These are phyloP conservation scores for Platerodrilus igneus DNA, from an alignment of 2,888 invertebrate genomes.

Conservation along the genomic window DNA sequence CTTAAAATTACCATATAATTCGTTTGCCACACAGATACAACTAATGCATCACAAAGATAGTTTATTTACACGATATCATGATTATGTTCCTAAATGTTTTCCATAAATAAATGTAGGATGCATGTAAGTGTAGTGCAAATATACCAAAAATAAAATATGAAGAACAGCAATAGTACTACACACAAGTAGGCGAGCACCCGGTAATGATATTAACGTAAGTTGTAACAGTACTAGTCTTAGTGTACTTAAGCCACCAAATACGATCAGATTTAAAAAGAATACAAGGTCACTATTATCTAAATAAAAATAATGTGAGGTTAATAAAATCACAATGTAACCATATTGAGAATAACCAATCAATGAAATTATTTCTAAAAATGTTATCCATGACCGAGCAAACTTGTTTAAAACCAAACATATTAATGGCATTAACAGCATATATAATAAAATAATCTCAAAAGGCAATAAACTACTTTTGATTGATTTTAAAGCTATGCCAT, in stretches of 20 bases:
- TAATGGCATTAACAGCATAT: conserved; percentile 41
- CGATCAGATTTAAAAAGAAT: conserved; percentile 47
- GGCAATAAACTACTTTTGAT: conserved; percentile 38
- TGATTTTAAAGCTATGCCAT: conserved; percentile 41
- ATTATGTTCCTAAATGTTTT: conserved; percentile 12
- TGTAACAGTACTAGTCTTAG: conserved; percentile 48
- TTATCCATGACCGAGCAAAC: conserved; percentile 40
- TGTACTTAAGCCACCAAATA: conserved; percentile 50
- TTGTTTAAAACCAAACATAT: conserved; percentile 41
- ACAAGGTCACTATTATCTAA: conserved; percentile 46
- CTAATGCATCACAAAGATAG: no score
- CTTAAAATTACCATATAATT: no score
- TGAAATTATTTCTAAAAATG: conserved; percentile 44
- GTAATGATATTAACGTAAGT: conserved; percentile 47
- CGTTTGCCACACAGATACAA: no score
- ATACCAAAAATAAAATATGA: conserved; percentile 51
- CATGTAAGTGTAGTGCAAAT: conserved; percentile 52
- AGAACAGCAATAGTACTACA: conserved; percentile 47
- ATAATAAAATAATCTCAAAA: conserved; percentile 38
- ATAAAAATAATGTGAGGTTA: conserved; percentile 45
- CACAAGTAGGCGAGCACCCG: conserved; percentile 49
- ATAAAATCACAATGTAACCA: conserved; percentile 49
- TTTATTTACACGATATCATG: no score
- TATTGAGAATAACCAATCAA: conserved; percentile 50
- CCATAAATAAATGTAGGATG: conserved; percentile 46